Conservation (phyloP, 2,888 invertebrate species). For the Nemotelus pantherinus region DNA sequence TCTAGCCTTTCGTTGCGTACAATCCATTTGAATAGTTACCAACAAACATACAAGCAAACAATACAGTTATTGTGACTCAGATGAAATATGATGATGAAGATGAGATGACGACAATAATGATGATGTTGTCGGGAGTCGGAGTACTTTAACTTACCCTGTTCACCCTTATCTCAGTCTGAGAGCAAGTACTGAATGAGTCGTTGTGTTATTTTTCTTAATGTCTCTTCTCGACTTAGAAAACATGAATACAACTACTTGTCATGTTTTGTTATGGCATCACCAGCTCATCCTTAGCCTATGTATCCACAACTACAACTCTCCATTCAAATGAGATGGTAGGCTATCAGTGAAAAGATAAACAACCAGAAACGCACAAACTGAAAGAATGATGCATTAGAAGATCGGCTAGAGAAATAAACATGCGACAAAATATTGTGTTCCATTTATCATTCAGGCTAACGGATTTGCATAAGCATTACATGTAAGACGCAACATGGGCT, state of each 20-base stretch:
- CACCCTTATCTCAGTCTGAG: no score
- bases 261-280: no score
- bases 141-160: no score
- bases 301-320: no score
- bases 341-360: slow-evolving; percentile 9
- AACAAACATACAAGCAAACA: neutral
- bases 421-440: slow-evolving; percentile 57
- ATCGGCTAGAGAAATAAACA: slow-evolving; percentile 34
- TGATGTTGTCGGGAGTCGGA: neutral
- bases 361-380: slow-evolving; percentile 24
- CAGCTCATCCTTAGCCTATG: no score
- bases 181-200: no score
- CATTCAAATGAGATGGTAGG: no score
- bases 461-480: slow-evolving; percentile 59
- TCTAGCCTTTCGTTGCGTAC: neutral
- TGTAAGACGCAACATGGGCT: slow-evolving; percentile 20
- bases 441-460: slow-evolving; percentile 62
- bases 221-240: no score
- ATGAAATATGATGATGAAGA: slow-evolving; percentile 43
- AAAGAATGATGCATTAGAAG: slow-evolving; percentile 41
- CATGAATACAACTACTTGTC: no score
- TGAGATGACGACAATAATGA: slow-evolving; percentile 37
- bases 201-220: no score
- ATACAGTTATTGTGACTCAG: slow-evolving; percentile 39
- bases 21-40: slow-evolving; percentile 16